These are phyloP conservation scores for Ammodramus savannarum DNA, from an alignment of 2,113 vertebrate genomes.

Conservation along the genomic window DNA sequence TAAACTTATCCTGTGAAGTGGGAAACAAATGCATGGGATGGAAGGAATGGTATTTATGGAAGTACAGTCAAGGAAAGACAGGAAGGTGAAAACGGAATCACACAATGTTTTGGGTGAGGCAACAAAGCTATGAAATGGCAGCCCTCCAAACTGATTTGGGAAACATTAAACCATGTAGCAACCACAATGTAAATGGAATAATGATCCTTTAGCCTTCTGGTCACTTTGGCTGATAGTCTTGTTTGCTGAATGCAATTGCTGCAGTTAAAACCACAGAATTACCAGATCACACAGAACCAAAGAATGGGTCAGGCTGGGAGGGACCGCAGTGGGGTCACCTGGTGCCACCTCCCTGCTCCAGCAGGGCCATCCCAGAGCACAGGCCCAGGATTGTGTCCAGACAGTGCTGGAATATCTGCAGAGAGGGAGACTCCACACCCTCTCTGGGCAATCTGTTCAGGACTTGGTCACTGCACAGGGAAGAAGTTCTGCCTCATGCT, in stretches of 20 bases:
- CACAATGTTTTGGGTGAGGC: not conserved
- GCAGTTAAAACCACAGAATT: not conserved
- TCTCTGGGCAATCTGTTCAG: fast-evolving
- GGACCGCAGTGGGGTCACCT: not conserved
- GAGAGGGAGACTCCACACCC: not conserved
- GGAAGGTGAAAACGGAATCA: not conserved
- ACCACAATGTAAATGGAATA: not conserved
- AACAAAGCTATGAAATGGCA: not conserved
- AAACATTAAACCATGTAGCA: not conserved
- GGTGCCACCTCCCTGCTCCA: not conserved
- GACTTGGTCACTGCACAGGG: fast-evolving
- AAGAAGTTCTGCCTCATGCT: fast-evolving
- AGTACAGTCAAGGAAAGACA: not conserved
- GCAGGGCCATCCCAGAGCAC: not conserved
- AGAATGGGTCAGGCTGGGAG: not conserved
- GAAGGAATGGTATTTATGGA: not conserved
- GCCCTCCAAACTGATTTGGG: too few relatives aligned
- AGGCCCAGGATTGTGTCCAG: not conserved
- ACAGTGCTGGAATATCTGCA: fast-evolving
- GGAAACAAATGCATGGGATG: not conserved
- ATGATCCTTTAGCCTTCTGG: not conserved
- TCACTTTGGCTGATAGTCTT: not conserved
- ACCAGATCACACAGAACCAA: not conserved
- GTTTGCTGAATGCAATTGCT: not conserved
- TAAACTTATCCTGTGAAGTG: not conserved